A percentile compares a stretch with the other conserved stretches of the same genome.
Evolutionary conservation across 2,888 invertebrate genomes (phyloP).

Genomic region (Tethea ocularis): DNA sequence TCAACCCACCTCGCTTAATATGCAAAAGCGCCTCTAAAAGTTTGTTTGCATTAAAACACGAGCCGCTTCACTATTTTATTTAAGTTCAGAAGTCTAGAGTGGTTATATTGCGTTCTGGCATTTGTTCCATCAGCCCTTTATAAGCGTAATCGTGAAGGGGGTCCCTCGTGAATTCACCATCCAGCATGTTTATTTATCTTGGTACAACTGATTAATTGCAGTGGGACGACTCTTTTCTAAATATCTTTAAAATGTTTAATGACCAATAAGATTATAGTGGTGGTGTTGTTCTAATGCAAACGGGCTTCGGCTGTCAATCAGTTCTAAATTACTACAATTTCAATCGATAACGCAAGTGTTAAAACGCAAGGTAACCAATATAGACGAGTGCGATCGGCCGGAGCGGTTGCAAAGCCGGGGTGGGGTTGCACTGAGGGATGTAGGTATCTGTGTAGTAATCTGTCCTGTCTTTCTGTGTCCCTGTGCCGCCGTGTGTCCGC

Average conservation of each 20-base stretch:
- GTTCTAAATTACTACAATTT: slow-evolving; percentile 47
- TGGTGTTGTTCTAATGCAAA: slow-evolving; percentile 83
- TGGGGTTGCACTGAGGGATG: slow-evolving; percentile 84
- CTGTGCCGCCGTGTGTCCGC: slow-evolving; percentile 88
- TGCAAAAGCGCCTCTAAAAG: slow-evolving; percentile 83
- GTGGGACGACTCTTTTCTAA: slow-evolving; percentile 27
- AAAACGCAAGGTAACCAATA: slow-evolving; percentile 82
- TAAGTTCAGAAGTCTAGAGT: slow-evolving; percentile 80
- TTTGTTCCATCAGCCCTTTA: slow-evolving; percentile 71
- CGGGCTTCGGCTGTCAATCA: slow-evolving; percentile 70
- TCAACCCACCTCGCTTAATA: slow-evolving; percentile 84
- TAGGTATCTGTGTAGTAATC: slow-evolving; percentile 86
- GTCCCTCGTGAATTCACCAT: slow-evolving; percentile 61
- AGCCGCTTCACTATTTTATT: slow-evolving; percentile 84
- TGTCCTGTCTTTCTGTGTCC: slow-evolving; percentile 88
- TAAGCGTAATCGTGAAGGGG: slow-evolving; percentile 58
- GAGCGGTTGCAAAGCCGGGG: slow-evolving; percentile 76
- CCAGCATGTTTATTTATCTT: slow-evolving; percentile 68
- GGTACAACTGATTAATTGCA: slow-evolving; percentile 55
- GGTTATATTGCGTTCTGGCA: slow-evolving; percentile 84
- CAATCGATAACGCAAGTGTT: slow-evolving; percentile 69
- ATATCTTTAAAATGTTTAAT: slow-evolving; percentile 27
- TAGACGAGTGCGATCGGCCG: slow-evolving; percentile 77
- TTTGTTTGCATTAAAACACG: slow-evolving; percentile 84
- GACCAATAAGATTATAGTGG: slow-evolving; percentile 50